Evolutionary conservation across 2,888 invertebrate genomes (phyloP).

Genomic region (Nebria brevicollis): DNA sequence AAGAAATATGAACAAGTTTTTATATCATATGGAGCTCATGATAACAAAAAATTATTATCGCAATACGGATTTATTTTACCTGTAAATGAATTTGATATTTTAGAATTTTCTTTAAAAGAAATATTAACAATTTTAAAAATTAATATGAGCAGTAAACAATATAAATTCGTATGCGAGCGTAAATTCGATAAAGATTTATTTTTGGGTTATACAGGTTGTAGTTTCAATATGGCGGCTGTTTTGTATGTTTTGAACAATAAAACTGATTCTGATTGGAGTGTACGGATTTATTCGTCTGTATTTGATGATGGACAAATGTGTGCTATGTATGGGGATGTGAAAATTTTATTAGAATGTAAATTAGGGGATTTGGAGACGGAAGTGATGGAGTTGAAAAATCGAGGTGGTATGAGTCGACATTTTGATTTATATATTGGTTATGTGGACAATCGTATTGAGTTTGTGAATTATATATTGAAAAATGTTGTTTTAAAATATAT

Average conservation of each 20-base stretch:
- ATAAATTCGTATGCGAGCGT: slow-evolving; percentile 72
- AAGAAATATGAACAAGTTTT: slow-evolving; percentile 79
- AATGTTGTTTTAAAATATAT: slow-evolving; percentile 15
- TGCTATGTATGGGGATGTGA: slow-evolving; percentile 46
- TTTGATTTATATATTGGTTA: slow-evolving; percentile 46
- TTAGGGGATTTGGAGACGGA: slow-evolving; percentile 27
- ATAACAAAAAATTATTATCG: slow-evolving; percentile 80
- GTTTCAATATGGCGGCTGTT: slow-evolving; percentile 70
- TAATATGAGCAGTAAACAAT: slow-evolving; percentile 59
- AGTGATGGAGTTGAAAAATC: slow-evolving; percentile 16
- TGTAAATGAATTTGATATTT: slow-evolving; percentile 74
- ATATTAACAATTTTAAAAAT: slow-evolving; percentile 63
- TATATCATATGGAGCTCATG: slow-evolving; percentile 88
- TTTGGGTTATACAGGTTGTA: slow-evolving; percentile 71
- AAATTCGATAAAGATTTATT: slow-evolving; percentile 71
- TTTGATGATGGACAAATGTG: slow-evolving; percentile 46
- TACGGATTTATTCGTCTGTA: slow-evolving; percentile 48
- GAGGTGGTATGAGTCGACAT: slow-evolving; percentile 30
- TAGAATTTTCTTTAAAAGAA: slow-evolving; percentile 69
- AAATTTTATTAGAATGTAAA: slow-evolving; percentile 42
- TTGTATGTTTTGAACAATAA: slow-evolving; percentile 54
- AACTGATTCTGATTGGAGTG: slow-evolving; percentile 50
- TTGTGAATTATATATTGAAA: slow-evolving; percentile 42
- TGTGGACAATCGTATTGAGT: slow-evolving; percentile 47
- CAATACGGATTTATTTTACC: slow-evolving; percentile 89